These are phyloP conservation scores for Chionodraco myersi DNA, from an alignment of 2,113 vertebrate genomes.

Conservation along the genomic window DNA sequence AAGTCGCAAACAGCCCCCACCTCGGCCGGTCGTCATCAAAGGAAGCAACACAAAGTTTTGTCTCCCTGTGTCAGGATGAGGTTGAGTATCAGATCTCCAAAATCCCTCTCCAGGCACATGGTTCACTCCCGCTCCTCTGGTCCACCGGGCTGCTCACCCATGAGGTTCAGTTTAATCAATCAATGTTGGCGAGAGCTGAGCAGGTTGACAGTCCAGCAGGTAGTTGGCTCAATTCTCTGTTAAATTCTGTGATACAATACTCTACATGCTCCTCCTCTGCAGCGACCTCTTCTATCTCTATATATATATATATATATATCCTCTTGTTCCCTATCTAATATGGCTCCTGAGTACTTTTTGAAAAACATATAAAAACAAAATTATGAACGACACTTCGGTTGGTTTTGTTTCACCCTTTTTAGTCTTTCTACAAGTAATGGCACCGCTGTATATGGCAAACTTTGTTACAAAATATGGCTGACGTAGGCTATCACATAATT, in stretches of 20 bases:
- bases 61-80: slow-evolving; percentile 55
- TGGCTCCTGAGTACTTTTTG: slow-evolving; percentile 83
- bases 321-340: slow-evolving; percentile 75
- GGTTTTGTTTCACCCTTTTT: slow-evolving; percentile 60
- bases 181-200: slow-evolving; percentile 32
- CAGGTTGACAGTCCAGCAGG: slow-evolving; percentile 37
- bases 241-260: slow-evolving; percentile 51
- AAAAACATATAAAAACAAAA: slow-evolving; percentile 74
- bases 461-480: slow-evolving; percentile 84
- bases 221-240: slow-evolving; percentile 53
- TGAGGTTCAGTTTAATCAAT: slow-evolving; percentile 43
- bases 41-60: slow-evolving; percentile 59
- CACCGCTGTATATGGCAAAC: slow-evolving; percentile 80
- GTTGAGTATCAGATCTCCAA: slow-evolving; percentile 34
- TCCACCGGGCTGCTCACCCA: slow-evolving; percentile 29
- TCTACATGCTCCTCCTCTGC: slow-evolving; percentile 44
- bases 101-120: slow-evolving; percentile 50
- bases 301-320: slow-evolving; percentile 41
- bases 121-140: slow-evolving; percentile 53
- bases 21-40: slow-evolving; percentile 33
- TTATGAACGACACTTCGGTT: slow-evolving; percentile 68
- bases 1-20: slow-evolving; percentile 27
- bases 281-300: slow-evolving; percentile 8
- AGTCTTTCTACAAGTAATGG: slow-evolving; percentile 72
- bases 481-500: slow-evolving; percentile 78